Evolutionary conservation across 1,140 invertebrate genomes (phyloP), one percentile per base, ranked within the genome.

Genomic region (Camponotus vicinus): DNA sequence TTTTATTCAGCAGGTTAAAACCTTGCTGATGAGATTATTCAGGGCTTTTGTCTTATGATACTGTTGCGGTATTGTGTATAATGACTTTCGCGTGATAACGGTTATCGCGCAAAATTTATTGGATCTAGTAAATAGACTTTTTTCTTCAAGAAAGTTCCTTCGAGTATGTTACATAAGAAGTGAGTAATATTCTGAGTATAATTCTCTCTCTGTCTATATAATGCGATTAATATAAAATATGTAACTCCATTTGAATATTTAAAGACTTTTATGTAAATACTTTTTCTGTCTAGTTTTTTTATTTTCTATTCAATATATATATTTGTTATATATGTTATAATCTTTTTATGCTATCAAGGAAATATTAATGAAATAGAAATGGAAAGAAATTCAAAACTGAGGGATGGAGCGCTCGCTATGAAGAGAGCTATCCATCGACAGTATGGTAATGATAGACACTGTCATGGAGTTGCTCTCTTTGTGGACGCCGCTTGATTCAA

Each of bases 341-440:
- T 49, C 27, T 52, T 66, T 32, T 13, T 57, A 27, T 66, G n/a
- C 37, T 80, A 11, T 57, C n/a, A 13, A 55, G 27, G 27, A 32
- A 78, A 42, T 34, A 32, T 73, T 21, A 21, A 42, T 52, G 4
- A 84, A 49, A n/a, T n/a, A 5, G 0, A 3, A 61, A 45, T 11
- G 5, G 49, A 69, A 40, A 49, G 52, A 59, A 18, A 42, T 45
- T 32, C 18, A 21, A 34, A 49, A 70, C 45, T 18, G 34, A 9
- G 55, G 79, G 55, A 27, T 85, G 76, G 94, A 95, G 95, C 94
- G 94, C 90, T 94, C 90, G 95, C 96, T 96, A 96, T 96, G 94
- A 96, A 96, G 96, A 96, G 96, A 96, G 96, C 96, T 96, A 96
- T 96, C 96, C 96, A 96, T 96, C 95, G 96, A 96, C 96, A 96